Evolutionary conservation across 2,888 invertebrate species (phyloP), one percentile per base, ranked within the genome.

Genomic region (Drosophila eohydei): DNA sequence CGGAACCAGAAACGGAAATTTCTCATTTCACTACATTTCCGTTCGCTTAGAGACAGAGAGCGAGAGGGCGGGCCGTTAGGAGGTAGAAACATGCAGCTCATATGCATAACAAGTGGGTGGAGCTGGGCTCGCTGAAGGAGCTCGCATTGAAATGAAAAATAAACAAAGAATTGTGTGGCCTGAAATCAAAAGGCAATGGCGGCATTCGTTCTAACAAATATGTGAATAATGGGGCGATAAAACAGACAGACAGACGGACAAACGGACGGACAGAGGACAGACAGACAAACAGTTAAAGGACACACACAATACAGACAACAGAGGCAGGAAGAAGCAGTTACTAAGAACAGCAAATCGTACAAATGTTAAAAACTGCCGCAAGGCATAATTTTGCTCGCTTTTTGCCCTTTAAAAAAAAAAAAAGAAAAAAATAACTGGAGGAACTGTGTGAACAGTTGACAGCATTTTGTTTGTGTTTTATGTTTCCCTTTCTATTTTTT

Each of bases 1-100:
- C 87, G 88, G 85, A 88, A 87, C 81, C 88, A 87, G 88, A 85
- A 88, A 77, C 87, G 88, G 88, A 88, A 88, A 88, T 87, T 88
- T 88, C 88, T 85, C 85, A 85, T 88, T 85, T 82, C 83, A 80
- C 81, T 82, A 88, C 87, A 88, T 86, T 88, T 88, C 88, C 88
- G 87, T 69, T 60, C 50, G 58, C 57, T 56, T 36, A 65, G 46
- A 59, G 50, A 59, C 14, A 36, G 55, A 56, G 48, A 34, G 54
- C 16, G 32, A 1, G 32, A 3, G 41, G 14, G 41, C 0, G 16
- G 8, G 21, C 8, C 28, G 26, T 46, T 28, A 14, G 41, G 14
- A 1, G 6, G 14, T 5, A 11, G 50, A 60, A 57, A 54, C 61
- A 71, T 75, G 78, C 78, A 78, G 69, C 78, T 83, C 80, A 74